Evolutionary conservation across 2,797 vertebrate species (phyloP).

Genomic region (Enteromius afrohamiltoni): DNA sequence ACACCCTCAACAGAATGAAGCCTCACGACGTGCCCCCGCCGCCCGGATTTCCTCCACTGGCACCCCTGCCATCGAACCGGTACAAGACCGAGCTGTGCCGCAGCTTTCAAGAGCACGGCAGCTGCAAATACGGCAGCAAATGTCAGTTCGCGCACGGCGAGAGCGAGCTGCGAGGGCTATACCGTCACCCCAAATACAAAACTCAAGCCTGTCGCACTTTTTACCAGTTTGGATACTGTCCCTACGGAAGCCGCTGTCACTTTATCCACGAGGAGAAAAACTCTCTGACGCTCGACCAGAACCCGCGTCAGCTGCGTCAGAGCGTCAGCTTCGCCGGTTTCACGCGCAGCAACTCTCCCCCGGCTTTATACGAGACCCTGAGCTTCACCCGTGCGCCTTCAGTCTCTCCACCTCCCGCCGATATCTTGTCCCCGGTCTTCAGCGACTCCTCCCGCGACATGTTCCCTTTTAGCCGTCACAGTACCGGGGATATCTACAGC

Average conservation of each 20-base stretch:
- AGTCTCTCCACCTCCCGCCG: constrained; percentile 79
- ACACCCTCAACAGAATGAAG: constrained; percentile 76
- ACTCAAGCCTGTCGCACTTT: constrained; percentile 92
- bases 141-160: constrained; percentile 92
- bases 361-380: constrained; percentile 72
- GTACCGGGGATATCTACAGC: constrained; percentile 73
- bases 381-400: constrained; percentile 81
- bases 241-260: constrained; percentile 90
- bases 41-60: constrained; percentile 82
- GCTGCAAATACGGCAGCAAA: constrained; percentile 89
- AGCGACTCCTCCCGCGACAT: constrained; percentile 63
- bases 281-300: constrained; percentile 59
- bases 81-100: constrained; percentile 94
- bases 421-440: constrained; percentile 77
- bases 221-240: constrained; percentile 90
- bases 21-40: constrained; percentile 78
- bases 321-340: constrained; percentile 88
- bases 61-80: constrained; percentile 78
- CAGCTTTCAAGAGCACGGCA: constrained; percentile 88
- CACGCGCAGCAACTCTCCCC: constrained; percentile 79
- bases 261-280: constrained; percentile 87
- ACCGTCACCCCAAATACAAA: constrained; percentile 92
- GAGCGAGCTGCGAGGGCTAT: constrained; percentile 83
- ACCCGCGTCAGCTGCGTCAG: constrained; percentile 81
- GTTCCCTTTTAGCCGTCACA: constrained; percentile 74